Evolutionary conservation across 2,888 invertebrate species (phyloP).

Genomic region (Shargacucullia verbasci): DNA sequence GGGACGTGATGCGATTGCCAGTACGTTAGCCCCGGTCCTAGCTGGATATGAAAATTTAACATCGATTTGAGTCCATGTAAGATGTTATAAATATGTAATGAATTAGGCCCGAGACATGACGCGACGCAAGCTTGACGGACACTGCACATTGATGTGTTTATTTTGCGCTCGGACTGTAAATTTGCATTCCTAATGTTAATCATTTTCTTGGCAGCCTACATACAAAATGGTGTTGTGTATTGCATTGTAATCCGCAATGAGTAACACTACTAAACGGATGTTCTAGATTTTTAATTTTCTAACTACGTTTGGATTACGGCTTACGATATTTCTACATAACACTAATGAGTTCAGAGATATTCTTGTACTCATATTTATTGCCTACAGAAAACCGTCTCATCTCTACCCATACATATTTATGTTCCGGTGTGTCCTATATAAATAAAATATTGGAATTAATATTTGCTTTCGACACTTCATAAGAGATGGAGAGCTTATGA

Average conservation of each 20-base stretch:
- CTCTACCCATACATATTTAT: slow-evolving; percentile 32
- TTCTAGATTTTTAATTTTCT: slow-evolving; percentile 16
- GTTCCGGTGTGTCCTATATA: slow-evolving; percentile 39
- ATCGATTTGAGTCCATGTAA: slow-evolving; percentile 65
- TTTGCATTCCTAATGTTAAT: slow-evolving; percentile 46
- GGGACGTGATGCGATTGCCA: slow-evolving; percentile 68
- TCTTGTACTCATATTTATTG: slow-evolving; percentile 37
- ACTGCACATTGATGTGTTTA: slow-evolving; percentile 58
- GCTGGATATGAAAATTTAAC: slow-evolving; percentile 68
- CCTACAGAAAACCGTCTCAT: slow-evolving; percentile 28
- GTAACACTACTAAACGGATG: slow-evolving; percentile 26
- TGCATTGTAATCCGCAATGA: slow-evolving; percentile 34
- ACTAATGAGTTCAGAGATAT: slow-evolving; percentile 27
- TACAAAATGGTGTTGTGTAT: slow-evolving; percentile 27
- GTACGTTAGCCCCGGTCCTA: slow-evolving; percentile 52
- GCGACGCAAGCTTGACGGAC: slow-evolving; percentile 39
- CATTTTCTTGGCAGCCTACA: slow-evolving; percentile 36
- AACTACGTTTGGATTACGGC: slow-evolving; percentile 5
- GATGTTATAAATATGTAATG: slow-evolving; percentile 70
- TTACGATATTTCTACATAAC: slow-evolving; percentile 10
- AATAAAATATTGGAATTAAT: slow-evolving; percentile 51
- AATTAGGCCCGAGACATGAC: slow-evolving; percentile 32
- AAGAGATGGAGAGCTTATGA: slow-evolving; percentile 32
- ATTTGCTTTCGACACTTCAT: slow-evolving; percentile 48
- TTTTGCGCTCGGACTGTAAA: slow-evolving; percentile 50